Evolutionary conservation across 1,140 invertebrate species (phyloP).

Genomic region (Calephelis nemesis): DNA sequence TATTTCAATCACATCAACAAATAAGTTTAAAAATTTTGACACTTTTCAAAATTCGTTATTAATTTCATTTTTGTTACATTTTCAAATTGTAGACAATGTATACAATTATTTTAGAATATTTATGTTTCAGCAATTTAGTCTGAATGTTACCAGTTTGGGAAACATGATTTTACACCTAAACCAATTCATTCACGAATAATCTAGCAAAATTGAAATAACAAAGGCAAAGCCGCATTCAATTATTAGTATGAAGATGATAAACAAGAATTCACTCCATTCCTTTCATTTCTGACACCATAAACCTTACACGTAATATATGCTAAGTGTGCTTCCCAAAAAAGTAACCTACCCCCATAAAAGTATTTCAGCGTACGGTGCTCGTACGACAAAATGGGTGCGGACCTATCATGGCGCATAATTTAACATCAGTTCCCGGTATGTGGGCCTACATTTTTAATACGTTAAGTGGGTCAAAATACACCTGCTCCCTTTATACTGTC

Average conservation of each 20-base stretch:
- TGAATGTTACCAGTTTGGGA: no score
- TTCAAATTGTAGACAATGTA: no score
- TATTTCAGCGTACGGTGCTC: background rate
- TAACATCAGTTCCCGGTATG: background rate
- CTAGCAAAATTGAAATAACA: no score
- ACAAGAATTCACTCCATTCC: background rate
- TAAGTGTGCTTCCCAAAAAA: background rate
- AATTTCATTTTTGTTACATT: no score
- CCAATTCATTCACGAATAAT: no score
- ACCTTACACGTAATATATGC: background rate
- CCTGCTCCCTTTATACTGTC: background rate
- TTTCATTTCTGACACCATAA: background rate
- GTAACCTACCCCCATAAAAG: background rate
- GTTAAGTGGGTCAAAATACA: conserved; percentile 11
- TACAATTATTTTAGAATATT: no score
- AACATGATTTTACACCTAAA: no score
- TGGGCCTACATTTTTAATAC: conserved; percentile 13
- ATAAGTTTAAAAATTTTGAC: no score
- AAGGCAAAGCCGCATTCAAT: no score
- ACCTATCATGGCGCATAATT: conserved; percentile 12
- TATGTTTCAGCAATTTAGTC: no score
- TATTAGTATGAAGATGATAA: background rate
- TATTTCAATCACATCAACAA: no score
- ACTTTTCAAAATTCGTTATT: no score
- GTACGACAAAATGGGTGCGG: background rate